These are phyloP conservation scores for cattle (Bos taurus) DNA, from an alignment of 2,113 vertebrate genomes.

Conservation along the genomic window ARS-UCD2.0 NC_037339.1:44047501-44048000, in stretches of 20 bases:
- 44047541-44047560: neutral
- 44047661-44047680: neutral
- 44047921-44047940: neutral
- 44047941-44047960: neutral
- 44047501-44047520: neutral
- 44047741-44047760: neutral
- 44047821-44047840: neutral
- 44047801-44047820: neutral
- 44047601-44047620: neutral
- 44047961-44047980: neutral
- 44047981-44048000: neutral
- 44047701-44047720: neutral
- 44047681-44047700: neutral
- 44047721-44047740: neutral
- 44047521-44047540: neutral
- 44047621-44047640: neutral
- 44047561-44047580: neutral
- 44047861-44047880: neutral
- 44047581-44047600: neutral
- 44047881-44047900: neutral
- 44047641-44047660: neutral
- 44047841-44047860: neutral
- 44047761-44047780: neutral
- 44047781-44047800: neutral
- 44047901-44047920: neutral